Conservation (phyloP, 2,888 invertebrate species). For the Seira musarum region DNA sequence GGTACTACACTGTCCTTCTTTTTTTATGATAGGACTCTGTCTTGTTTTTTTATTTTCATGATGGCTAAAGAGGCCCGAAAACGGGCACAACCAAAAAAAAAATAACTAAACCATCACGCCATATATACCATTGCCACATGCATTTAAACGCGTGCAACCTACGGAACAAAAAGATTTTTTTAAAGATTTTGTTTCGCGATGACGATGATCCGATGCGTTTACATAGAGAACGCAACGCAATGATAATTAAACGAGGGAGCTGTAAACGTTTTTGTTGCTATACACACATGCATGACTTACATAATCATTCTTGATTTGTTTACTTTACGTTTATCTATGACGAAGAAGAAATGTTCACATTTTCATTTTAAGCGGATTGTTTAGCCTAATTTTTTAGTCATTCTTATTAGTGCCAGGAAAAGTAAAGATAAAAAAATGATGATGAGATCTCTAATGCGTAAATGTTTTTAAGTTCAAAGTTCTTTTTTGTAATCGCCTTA, state of each 20-base stretch:
- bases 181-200: background rate
- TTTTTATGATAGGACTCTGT: background rate
- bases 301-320: background rate
- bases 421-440: background rate
- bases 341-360: background rate
- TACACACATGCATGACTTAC: background rate
- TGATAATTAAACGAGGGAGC: background rate
- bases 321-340: background rate
- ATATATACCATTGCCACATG: no score
- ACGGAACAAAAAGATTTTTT: background rate
- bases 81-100: background rate
- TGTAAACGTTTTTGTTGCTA: background rate
- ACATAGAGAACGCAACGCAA: background rate
- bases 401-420: background rate
- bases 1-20: constrained; percentile 3
- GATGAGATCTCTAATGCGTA: no score
- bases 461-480: no score
- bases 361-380: background rate
- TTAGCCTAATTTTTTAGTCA: background rate
- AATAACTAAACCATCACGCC: no score
- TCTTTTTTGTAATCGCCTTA: no score
- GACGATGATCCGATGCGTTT: background rate
- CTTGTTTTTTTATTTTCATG: background rate
- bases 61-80: background rate
- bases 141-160: background rate